Base-by-base conservation (phyloP, 92 coral and sea anemone genomes). In the Phymanthus crucifer region DNA sequence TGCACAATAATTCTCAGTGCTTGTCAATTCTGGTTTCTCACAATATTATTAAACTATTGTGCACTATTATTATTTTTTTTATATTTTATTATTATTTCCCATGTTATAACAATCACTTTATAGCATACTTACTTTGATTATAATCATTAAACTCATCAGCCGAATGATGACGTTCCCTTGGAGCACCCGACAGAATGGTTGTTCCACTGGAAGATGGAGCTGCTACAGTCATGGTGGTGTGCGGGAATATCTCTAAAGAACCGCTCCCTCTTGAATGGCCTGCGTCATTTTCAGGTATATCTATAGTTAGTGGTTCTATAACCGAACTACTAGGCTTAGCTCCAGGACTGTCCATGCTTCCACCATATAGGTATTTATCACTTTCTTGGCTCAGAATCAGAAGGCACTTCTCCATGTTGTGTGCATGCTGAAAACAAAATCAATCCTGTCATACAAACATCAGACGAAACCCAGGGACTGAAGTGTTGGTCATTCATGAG, bases 341-440 rank as follows among this genome's bases (percentile, higher is more conserved):
- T 1, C 27, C 71, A 31, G 84, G 84, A 13, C 74, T 21, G 32
- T 86, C 93, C 32, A 47, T 21, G 6, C 48, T 75, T 18, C 70
- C 83, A 1, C 93, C 93, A 70, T 86, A 89, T 1, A 89, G 72
- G 14, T 82, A 86, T 57, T 61, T 48, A 2, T 89, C 90, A 71
- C 93, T 89, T 71, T 89, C 93, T 36, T 84, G 84, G 21, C 79
- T 43, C 21, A 89, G 80, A 50, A 86, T 79, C 2, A 33, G 61
- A 34, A 89, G 35, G 33, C 90, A 86, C 2, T 78, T 71, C 66
- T 86, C 90, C 56, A 87, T 78, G 52, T 83, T 89, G 26, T 71
- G 27, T 5, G 90, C 90, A 86, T 86, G 82, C 90, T 89, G 86
- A 45, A 80, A 77, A 40, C 35, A 26, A 73, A 74, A 72, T 31